Percentiles rank a stretch among this genome's conserved stretches.
phyloP scores from a whole-genome alignment of 2,888 invertebrate genomes.

The Aphidius colemani region DNA sequence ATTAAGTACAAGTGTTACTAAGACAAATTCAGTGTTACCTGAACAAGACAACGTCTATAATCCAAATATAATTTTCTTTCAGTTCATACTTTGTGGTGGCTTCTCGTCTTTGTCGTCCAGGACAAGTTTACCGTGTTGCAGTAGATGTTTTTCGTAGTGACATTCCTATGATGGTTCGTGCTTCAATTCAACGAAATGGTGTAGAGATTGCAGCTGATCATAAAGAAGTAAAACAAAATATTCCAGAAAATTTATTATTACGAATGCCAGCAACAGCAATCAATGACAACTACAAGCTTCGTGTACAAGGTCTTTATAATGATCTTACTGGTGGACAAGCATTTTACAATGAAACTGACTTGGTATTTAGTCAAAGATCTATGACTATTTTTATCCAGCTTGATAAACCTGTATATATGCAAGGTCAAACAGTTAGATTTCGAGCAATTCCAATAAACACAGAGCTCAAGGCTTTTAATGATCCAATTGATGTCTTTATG shows the following conservation, averaged over 20 bases:
- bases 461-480: constrained; percentile 87
- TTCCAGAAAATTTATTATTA: constrained; percentile 89
- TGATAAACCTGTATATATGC: constrained; percentile 94
- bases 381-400: constrained; percentile 96
- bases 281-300: constrained; percentile 80
- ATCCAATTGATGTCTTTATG: constrained; percentile 90
- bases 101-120: constrained; percentile 88
- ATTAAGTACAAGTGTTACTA: too few species aligned
- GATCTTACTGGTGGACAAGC: constrained; percentile 83
- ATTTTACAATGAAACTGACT: constrained; percentile 84
- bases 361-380: constrained; percentile 85
- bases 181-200: constrained; percentile 87
- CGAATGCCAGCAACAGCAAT: constrained; percentile 86
- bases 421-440: constrained; percentile 87
- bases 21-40: too few species aligned
- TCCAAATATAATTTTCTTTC: constrained; percentile 45
- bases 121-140: constrained; percentile 86
- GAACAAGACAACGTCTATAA: too few species aligned
- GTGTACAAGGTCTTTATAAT: constrained; percentile 81
- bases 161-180: constrained; percentile 81
- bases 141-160: constrained; percentile 82
- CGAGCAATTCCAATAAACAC: constrained; percentile 92
- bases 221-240: constrained; percentile 81
- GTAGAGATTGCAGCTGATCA: constrained; percentile 86
- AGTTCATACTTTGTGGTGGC: constrained; percentile 93